Conservation (phyloP, 2,113 vertebrate genomes). For the Syngnathus floridae region DNA sequence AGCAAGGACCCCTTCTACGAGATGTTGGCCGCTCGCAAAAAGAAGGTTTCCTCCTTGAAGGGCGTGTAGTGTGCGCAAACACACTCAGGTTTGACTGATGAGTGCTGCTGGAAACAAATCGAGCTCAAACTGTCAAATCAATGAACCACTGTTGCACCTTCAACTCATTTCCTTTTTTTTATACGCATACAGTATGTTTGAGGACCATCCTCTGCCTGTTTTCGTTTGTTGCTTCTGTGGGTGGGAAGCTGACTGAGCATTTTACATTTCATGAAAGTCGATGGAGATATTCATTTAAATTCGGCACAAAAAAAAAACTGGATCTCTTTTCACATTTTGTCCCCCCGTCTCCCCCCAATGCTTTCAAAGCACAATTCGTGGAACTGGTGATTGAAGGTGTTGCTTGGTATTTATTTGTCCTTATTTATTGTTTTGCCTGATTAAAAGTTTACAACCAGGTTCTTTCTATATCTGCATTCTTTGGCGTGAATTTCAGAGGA, state of each 20-base stretch:
- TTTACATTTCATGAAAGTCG: background rate
- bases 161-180: background rate
- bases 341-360: background rate
- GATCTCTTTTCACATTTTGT: conserved; percentile 1
- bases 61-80: conserved; percentile 69
- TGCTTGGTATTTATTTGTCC: conserved; percentile 55
- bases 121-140: conserved; percentile 6
- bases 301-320: background rate
- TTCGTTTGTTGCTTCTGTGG: background rate
- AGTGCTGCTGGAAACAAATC: background rate
- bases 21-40: conserved; percentile 94
- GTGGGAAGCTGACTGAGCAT: background rate
- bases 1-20: conserved; percentile 98
- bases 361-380: conserved; percentile 31
- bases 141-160: conserved; percentile 3
- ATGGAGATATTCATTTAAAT: background rate
- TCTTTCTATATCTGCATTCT: background rate
- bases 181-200: background rate
- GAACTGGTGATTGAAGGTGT: conserved; percentile 11
- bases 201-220: background rate
- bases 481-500: background rate
- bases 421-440: conserved; percentile 62
- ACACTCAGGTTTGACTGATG: conserved; percentile 1
- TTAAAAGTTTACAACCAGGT: conserved; percentile 51
- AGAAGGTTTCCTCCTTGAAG: conserved; percentile 91